Base-by-base conservation (phyloP, 2,888 invertebrate species). In the Trachelus stipa region DNA sequence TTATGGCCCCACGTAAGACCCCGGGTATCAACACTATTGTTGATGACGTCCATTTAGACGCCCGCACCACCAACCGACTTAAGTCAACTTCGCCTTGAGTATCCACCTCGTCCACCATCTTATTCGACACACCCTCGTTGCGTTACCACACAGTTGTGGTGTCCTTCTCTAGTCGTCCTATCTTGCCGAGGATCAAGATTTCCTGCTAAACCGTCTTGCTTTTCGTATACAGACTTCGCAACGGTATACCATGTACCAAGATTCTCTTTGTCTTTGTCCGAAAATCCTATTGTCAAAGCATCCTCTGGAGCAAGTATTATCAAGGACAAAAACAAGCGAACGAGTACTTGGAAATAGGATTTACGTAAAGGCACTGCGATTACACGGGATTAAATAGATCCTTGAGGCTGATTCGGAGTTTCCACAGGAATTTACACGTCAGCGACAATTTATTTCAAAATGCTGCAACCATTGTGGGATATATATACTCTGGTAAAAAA, bases 1-100 rank as follows among this genome's bases (percentile, higher is more conserved):
- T 87, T 87, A 87, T 83, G 84, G 84, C 81, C 71, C 77, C 75
- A 78, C 80, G 76, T 77, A 82, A 83, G 84, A 86, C 81, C 81
- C 40, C 69, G 77, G 82, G 82, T 83, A 87, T 87, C 87, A 87
- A 87, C 85, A 82, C 81, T 76, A 73, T 83, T 82, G 82, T 83
- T 86, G 82, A 86, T 84, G 84, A 82, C 76, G 80, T 81, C 82
- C 83, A 85, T 87, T 87, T 81, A 76, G 81, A 85, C 30, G 71
- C 71, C 33, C 12, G 69, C 30, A 69, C 69, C 69, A 33, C 30
- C 12, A 69, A 12, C 30, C 30, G 71, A 71, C 71, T 71, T 30
- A 71, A 71, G 31, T 71, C 71, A 34, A 33, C 71, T 71, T 71
- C 71, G 71, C 15, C 33, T 12, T 71, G 71, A 15, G 71, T 34